Base-by-base conservation (phyloP, 2,888 invertebrate species). In the Lumbricus terrestris region DNA sequence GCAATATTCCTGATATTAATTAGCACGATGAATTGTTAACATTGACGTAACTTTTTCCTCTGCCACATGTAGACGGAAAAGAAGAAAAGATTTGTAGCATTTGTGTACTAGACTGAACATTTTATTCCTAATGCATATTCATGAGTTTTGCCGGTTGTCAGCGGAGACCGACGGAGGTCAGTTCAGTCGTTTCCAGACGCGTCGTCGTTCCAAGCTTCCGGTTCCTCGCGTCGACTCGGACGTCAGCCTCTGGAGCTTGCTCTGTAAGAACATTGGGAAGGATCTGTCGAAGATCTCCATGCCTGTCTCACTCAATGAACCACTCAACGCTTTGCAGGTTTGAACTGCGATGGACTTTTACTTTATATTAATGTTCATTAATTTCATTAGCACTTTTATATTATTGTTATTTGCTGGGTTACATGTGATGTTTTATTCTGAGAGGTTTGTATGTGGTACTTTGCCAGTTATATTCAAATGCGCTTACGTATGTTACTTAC, bases 221-320 rank as follows among this genome's bases (percentile, higher is more conserved):
- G 96, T 96, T 83, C 96, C 97, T 0, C 96, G 97, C 35, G 97
- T 97, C n/a, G 95, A 95, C 91, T 97, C 97, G 91, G 97, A 97
- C 40, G 96, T 97, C 89, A 97, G 97, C 34, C 95, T 95, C 88
- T 95, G 94, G 94, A 94, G 94, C 89, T 93, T 95, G 23, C 92
- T 95, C n/a, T 97, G 97, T 96, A 97, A 97, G 95, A 97, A 97
- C 94, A 97, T 97, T 90, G 97, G 97, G 92, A 97, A 97, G 95
- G 97, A 97, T 95, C 95, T 97, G 91, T 97, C 97, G 34, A 97
- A 97, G 95, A 96, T 97, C 88, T 97, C 97, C 91, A 97, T 97
- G 97, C 97, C 97, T 0, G 97, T 97, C 88, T 97, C 97, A 4
- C 96, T 97, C 92, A 97, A 97, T 94, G 97, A 97, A 95, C 97